A percentile compares a stretch with the other conserved stretches of the same genome.
These are phyloP conservation scores for Sandelia bainsii DNA, from an alignment of 2,797 vertebrate genomes.

Conservation along the genomic window DNA sequence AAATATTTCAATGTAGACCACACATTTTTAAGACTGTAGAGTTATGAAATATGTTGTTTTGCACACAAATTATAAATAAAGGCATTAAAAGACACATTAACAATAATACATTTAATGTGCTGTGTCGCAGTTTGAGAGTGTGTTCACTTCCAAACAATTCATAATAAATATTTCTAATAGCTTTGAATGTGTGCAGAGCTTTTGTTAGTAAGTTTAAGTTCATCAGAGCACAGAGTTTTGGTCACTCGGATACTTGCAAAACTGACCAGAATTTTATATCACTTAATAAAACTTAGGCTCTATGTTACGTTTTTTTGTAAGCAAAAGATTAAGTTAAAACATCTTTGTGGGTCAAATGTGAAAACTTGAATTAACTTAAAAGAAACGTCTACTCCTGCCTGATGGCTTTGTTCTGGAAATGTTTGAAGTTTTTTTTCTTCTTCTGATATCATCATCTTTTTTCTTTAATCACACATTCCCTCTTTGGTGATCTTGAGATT, in stretches of 20 bases:
- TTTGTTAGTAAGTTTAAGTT: slow-evolving; percentile 7
- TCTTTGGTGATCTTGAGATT: slow-evolving; percentile 49
- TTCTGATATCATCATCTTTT: slow-evolving; percentile 15
- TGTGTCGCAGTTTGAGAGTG: not conserved
- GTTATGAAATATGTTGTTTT: too few relatives aligned
- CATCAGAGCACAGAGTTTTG: slow-evolving; percentile 33
- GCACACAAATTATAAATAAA: not conserved
- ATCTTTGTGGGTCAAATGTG: slow-evolving; percentile 41
- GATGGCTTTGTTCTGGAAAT: slow-evolving; percentile 55
- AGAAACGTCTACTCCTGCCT: slow-evolving; percentile 25
- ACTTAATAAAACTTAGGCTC: slow-evolving; percentile 20
- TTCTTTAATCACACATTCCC: slow-evolving; percentile 43
- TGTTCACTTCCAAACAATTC: not conserved
- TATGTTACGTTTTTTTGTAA: slow-evolving; percentile 29
- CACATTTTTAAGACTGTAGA: too few relatives aligned
- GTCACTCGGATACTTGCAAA: slow-evolving; percentile 33
- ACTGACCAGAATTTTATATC: slow-evolving; percentile 23
- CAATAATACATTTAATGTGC: not conserved
- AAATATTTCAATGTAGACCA: too few relatives aligned
- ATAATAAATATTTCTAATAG: slow-evolving; percentile 5
- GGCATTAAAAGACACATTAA: not conserved
- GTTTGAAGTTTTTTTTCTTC: slow-evolving; percentile 49
- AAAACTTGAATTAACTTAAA: slow-evolving; percentile 53
- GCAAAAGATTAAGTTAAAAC: slow-evolving; percentile 38
- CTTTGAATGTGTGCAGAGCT: not conserved